A percentile compares a stretch with the other conserved stretches of the same genome.
Evolutionary conservation across 2,113 vertebrate species (phyloP).

Genomic region (Lophotis ruficrista): DNA sequence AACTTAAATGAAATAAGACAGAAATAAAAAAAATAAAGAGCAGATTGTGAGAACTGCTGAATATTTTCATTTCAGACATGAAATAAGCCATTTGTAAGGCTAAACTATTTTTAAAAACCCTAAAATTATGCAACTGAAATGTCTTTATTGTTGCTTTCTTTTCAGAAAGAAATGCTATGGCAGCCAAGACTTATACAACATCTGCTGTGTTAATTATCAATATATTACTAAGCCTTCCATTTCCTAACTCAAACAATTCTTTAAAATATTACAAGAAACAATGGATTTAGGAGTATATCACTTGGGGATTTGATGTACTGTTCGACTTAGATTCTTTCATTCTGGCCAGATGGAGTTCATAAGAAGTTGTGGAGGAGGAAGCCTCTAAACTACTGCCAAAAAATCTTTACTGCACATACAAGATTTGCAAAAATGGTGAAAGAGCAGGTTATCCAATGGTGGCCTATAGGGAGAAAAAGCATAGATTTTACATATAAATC

Average conservation of each 20-base stretch:
- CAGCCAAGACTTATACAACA: slow-evolving; percentile 8
- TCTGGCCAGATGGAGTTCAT: slow-evolving; percentile 52
- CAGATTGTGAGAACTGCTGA: not conserved
- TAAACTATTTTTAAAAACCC: not conserved
- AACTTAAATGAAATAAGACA: not conserved
- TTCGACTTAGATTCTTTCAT: slow-evolving; percentile 16
- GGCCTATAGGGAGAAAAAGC: not conserved
- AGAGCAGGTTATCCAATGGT: not conserved
- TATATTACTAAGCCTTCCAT: slow-evolving; percentile 36
- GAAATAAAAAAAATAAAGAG: not conserved
- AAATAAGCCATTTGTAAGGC: not conserved
- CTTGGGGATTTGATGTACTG: slow-evolving; percentile 33
- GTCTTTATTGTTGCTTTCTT: not conserved
- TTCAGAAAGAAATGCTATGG: not conserved
- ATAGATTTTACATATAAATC: not conserved
- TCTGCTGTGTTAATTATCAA: slow-evolving; percentile 67
- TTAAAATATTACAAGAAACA: slow-evolving; percentile 25
- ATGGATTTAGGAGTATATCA: slow-evolving; percentile 44
- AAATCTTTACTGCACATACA: slow-evolving; percentile 13
- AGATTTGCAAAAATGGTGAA: not conserved
- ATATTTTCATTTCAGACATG: slow-evolving; percentile 1
- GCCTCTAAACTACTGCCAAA: slow-evolving; percentile 43
- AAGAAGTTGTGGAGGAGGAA: slow-evolving; percentile 15
- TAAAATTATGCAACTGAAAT: not conserved
- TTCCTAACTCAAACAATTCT: slow-evolving; percentile 45